Evolutionary conservation across 2,888 invertebrate genomes (phyloP).

Genomic region (Melinopterus prodromus): DNA sequence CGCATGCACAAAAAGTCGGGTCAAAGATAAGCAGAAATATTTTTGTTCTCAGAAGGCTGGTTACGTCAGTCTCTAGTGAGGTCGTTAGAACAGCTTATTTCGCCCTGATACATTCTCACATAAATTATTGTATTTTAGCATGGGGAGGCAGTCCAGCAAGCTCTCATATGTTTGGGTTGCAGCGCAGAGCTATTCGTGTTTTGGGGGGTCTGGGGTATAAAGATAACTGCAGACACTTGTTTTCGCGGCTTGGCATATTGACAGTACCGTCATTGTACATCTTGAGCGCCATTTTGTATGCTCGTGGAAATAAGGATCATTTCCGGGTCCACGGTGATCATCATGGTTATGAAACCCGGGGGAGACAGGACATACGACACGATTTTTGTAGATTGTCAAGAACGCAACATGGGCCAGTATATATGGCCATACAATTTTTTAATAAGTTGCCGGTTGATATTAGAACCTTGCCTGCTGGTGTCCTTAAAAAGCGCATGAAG

Average conservation of each 20-base stretch:
- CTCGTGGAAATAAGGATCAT: background rate
- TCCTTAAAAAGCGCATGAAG: too few relatives aligned
- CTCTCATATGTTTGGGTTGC: background rate
- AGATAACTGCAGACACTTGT: background rate
- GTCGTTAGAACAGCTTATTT: background rate
- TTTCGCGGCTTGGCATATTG: background rate
- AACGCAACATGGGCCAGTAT: too few relatives aligned
- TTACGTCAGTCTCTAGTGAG: background rate
- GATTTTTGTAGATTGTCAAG: too few relatives aligned
- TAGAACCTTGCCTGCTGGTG: too few relatives aligned
- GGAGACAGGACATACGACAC: too few relatives aligned
- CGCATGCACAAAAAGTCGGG: background rate
- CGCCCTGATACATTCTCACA: background rate
- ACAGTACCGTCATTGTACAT: background rate
- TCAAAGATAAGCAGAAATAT: background rate
- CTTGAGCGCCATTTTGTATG: conserved; percentile 5
- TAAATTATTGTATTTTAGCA: background rate
- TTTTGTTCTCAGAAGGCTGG: background rate
- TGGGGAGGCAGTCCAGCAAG: background rate
- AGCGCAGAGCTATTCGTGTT: conserved; percentile 8
- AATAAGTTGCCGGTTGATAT: too few relatives aligned
- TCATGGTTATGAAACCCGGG: too few relatives aligned
- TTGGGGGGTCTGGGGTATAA: background rate
- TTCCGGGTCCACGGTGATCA: too few relatives aligned
- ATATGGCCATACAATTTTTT: too few relatives aligned